These are phyloP conservation scores for Nebria brevicollis DNA, from an alignment of 2,888 invertebrate genomes.

Conservation along the genomic window DNA sequence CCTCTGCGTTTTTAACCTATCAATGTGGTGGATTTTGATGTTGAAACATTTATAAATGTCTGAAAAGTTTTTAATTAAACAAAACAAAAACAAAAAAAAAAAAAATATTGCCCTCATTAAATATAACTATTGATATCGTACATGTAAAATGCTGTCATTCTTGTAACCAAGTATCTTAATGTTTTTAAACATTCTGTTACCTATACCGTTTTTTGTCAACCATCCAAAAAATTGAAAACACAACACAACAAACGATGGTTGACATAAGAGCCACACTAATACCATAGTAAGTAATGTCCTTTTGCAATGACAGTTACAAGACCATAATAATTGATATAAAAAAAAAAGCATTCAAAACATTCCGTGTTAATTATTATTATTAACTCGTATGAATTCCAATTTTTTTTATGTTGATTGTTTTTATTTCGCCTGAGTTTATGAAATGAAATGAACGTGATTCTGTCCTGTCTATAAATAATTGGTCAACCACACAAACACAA, in stretches of 20 bases:
- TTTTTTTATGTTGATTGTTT: not conserved
- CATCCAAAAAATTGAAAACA: not conserved
- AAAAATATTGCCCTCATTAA: constrained; percentile 46
- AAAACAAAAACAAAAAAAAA: constrained; percentile 9
- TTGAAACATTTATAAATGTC: constrained; percentile 47
- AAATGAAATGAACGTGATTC: constrained; percentile 22
- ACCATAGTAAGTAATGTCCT: constrained; percentile 21
- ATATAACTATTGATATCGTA: constrained; percentile 47
- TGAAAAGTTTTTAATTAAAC: constrained; percentile 45
- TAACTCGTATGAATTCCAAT: constrained; percentile 28
- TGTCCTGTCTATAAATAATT: constrained; percentile 20
- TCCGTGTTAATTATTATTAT: constrained; percentile 40
- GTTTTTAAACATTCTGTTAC: constrained; percentile 46
- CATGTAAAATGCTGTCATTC: constrained; percentile 48
- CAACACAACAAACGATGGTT: constrained; percentile 19
- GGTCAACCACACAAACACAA: constrained; percentile 14
- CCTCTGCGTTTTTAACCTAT: constrained; percentile 32
- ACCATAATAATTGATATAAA: constrained; percentile 19
- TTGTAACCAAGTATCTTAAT: constrained; percentile 47
- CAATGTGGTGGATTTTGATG: constrained; percentile 47
- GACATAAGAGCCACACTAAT: constrained; percentile 26
- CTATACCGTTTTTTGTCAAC: constrained; percentile 25
- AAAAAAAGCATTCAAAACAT: constrained; percentile 34
- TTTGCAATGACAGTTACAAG: constrained; percentile 33
- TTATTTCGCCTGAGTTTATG: not conserved